Percentiles rank a stretch among this genome's conserved stretches.
phyloP scores from a whole-genome alignment of 2,888 invertebrate species.

The Siphonodentalium dalli region DNA sequence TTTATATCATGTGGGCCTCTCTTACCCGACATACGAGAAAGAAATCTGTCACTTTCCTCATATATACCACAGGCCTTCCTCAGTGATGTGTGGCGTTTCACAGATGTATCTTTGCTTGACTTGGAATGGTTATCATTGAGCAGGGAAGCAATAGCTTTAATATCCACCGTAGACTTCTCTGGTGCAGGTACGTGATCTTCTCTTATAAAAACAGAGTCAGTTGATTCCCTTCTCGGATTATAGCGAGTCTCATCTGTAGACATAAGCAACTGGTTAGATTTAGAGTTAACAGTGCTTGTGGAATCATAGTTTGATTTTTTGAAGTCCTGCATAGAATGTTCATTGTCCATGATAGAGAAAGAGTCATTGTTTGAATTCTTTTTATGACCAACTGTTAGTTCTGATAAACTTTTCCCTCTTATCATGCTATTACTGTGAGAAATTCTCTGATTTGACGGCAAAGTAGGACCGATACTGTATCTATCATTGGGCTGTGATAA shows the following conservation, averaged over 20 bases:
- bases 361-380: too few relatives aligned
- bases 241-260: too few relatives aligned
- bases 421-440: slow-evolving; percentile 20
- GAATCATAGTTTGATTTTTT: slow-evolving; percentile 8
- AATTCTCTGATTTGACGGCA: slow-evolving; percentile 30
- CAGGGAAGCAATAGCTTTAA: background rate
- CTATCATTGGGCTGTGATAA: slow-evolving; percentile 23
- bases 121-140: slow-evolving; percentile 4
- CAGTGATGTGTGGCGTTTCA: too few relatives aligned
- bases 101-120: too few relatives aligned
- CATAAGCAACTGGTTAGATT: slow-evolving; percentile 24
- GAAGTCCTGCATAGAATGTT: slow-evolving; percentile 28
- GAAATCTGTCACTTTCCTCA: slow-evolving; percentile 43
- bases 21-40: background rate
- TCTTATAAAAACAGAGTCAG: slow-evolving; percentile 43
- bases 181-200: slow-evolving; percentile 22
- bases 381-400: too few relatives aligned
- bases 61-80: slow-evolving; percentile 54
- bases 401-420: slow-evolving; percentile 29
- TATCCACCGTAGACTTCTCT: background rate
- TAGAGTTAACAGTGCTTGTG: slow-evolving; percentile 23
- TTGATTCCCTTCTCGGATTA: slow-evolving; percentile 30
- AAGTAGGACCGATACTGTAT: slow-evolving; percentile 43
- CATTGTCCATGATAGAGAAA: slow-evolving; percentile 32
- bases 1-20: too few relatives aligned